These are phyloP conservation scores for Crypturellus tataupa DNA, from an alignment of 2,797 vertebrate species.

Conservation along the genomic window DNA sequence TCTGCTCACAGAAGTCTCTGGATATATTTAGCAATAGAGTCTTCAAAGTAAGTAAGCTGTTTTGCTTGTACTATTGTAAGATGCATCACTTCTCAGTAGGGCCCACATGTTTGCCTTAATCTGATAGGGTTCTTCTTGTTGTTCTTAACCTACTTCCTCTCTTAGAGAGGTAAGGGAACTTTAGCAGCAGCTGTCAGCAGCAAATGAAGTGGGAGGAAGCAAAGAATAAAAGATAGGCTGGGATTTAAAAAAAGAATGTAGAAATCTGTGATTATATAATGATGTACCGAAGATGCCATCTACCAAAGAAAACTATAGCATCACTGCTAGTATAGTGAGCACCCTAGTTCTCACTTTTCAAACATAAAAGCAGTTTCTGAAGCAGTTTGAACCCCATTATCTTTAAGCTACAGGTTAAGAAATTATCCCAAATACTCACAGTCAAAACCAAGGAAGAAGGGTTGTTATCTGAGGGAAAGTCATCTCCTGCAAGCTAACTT, in stretches of 20 bases:
- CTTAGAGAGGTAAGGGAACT: constrained; percentile 56
- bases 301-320: background rate
- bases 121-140: constrained; percentile 68
- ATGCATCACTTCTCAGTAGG: constrained; percentile 61
- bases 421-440: background rate
- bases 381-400: background rate
- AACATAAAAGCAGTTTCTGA: background rate
- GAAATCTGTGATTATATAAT: constrained; percentile 67
- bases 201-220: constrained; percentile 52
- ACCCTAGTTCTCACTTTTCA: background rate
- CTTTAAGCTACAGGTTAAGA: background rate
- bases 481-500: background rate
- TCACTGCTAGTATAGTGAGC: background rate
- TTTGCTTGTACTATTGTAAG: constrained; percentile 32
- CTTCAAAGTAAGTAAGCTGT: constrained; percentile 47
- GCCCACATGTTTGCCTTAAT: constrained; percentile 64
- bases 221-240: constrained; percentile 60
- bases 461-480: background rate
- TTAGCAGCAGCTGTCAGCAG: constrained; percentile 51
- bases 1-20: background rate
- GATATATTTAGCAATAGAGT: constrained; percentile 34
- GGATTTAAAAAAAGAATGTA: constrained; percentile 61
- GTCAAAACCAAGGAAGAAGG: background rate
- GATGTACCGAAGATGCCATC: background rate
- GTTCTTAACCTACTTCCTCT: constrained; percentile 78